Evolutionary conservation across 2,113 vertebrate genomes (phyloP).

Genomic region (Chitala chitala): DNA sequence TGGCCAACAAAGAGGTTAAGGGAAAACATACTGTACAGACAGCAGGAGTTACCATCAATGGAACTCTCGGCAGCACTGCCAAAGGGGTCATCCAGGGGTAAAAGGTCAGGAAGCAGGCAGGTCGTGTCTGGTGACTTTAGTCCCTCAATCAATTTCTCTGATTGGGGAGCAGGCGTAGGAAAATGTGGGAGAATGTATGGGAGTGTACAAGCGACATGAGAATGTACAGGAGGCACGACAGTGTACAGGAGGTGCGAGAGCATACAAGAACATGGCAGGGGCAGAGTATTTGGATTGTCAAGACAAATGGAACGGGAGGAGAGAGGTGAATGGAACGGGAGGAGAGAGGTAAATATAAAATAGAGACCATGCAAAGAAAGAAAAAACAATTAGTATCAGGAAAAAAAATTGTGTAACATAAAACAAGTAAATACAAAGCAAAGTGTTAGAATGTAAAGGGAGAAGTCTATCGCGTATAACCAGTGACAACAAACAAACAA

Average conservation of each 20-base stretch:
- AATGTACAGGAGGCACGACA: no score
- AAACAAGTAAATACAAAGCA: neutral
- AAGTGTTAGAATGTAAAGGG: neutral
- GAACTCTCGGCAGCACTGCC: conserved; percentile 75
- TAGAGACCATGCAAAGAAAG: neutral
- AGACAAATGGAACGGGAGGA: neutral
- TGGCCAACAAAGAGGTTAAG: neutral
- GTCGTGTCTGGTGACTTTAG: conserved; percentile 94
- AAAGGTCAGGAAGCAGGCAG: conserved; percentile 87
- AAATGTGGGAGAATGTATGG: conserved; percentile 2
- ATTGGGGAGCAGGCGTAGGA: neutral
- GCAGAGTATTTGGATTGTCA: neutral
- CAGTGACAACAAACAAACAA: no score
- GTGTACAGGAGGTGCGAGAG: no score
- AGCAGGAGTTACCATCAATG: conserved; percentile 50
- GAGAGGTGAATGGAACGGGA: neutral
- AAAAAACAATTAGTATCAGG: neutral
- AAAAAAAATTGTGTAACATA: neutral
- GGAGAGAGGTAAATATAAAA: neutral
- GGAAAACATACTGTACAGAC: neutral
- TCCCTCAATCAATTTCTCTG: conserved; percentile 98
- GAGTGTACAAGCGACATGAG: neutral
- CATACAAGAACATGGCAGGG: neutral
- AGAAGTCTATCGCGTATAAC: no score
- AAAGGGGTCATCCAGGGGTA: conserved; percentile 90